Evolutionary conservation across 2,113 vertebrate genomes (phyloP).

Genomic region (Brachyhypopomus occidentalis): DNA sequence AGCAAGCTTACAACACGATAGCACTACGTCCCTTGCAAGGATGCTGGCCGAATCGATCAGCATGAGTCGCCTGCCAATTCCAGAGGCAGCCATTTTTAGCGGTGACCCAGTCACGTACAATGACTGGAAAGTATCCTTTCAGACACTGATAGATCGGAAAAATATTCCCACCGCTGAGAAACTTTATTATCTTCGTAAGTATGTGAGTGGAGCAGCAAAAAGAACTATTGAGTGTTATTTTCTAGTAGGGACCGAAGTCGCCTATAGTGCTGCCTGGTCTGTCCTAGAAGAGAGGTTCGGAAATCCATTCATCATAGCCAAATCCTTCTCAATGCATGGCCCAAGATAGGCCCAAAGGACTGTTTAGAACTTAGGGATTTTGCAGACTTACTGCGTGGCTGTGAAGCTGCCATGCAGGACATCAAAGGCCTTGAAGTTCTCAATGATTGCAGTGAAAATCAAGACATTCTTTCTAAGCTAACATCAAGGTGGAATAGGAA

Average conservation of each 20-base stretch:
- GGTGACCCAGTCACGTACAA: conserved; percentile 47
- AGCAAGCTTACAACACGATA: too few relatives aligned
- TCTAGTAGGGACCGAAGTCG: conserved; percentile 26
- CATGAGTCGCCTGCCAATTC: conserved; percentile 42
- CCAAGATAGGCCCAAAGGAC: not conserved
- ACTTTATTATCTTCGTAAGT: not conserved
- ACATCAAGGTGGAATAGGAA: conserved; percentile 47
- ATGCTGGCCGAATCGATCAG: conserved; percentile 29
- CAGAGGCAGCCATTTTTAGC: conserved; percentile 43
- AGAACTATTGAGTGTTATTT: conserved; percentile 51
- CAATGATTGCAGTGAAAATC: conserved; percentile 43
- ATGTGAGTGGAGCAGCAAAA: conserved; percentile 22
- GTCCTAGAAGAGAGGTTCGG: conserved; percentile 7
- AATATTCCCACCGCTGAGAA: conserved; percentile 13
- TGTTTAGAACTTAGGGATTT: not conserved
- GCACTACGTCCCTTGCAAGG: conserved; percentile 1
- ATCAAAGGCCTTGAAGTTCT: not conserved
- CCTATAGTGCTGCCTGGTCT: conserved; percentile 31
- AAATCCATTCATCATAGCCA: not conserved
- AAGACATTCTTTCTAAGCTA: conserved; percentile 42
- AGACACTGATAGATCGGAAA: conserved; percentile 45
- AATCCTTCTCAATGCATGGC: not conserved
- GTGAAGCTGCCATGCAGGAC: not conserved
- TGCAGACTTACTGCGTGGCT: not conserved
- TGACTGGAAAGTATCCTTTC: conserved; percentile 48